Percentiles rank a stretch among this genome's conserved stretches.
phyloP scores from a whole-genome alignment of 1,140 invertebrate genomes.

The Trichomalopsis sarcophagae region DNA sequence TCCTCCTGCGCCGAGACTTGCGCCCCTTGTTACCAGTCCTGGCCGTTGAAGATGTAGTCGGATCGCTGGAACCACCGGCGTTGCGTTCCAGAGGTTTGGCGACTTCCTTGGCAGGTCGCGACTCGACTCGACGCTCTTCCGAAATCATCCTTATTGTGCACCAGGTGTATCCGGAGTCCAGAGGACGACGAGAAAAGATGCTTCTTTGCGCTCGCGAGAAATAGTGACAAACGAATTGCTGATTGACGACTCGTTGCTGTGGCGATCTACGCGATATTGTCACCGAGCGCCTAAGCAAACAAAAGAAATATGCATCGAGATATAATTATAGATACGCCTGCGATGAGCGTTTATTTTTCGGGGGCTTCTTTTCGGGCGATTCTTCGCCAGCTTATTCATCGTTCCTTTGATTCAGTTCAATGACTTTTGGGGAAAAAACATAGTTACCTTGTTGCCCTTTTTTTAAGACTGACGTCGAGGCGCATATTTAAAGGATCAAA shows the following conservation, averaged over 20 bases:
- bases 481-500: too few relatives aligned
- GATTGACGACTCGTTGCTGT: slow-evolving; percentile 38
- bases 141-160: background rate
- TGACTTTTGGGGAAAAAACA: too few relatives aligned
- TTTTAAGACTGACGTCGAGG: too few relatives aligned
- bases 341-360: background rate
- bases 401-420: too few relatives aligned
- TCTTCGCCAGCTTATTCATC: too few relatives aligned
- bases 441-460: too few relatives aligned
- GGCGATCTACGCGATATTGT: slow-evolving; percentile 18
- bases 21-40: slow-evolving; percentile 55
- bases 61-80: background rate
- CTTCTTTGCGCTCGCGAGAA: background rate
- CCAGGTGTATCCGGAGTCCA: background rate
- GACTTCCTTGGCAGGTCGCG: background rate
- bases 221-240: slow-evolving; percentile 30
- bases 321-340: too few relatives aligned
- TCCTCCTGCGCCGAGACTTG: slow-evolving; percentile 65
- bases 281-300: background rate
- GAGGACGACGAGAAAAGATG: background rate
- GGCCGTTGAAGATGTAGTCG: background rate
- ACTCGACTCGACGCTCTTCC: background rate
- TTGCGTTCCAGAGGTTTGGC: background rate
- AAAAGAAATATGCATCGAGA: background rate
- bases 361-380: too few relatives aligned